Base-by-base conservation (phyloP, 2,797 vertebrate genomes). In the Sardinella longiceps region DNA sequence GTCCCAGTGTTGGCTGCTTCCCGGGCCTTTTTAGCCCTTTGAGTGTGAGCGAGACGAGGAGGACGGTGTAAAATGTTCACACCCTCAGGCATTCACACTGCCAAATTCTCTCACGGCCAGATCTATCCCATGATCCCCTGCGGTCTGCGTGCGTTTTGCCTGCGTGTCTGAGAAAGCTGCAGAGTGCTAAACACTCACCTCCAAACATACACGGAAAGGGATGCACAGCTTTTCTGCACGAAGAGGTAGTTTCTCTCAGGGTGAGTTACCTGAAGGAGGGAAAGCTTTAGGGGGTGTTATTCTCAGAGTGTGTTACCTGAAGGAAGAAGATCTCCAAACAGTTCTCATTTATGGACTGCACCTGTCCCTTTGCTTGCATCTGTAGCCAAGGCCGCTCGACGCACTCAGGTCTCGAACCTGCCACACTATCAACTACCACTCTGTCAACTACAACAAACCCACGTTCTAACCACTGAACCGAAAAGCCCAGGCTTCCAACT, bases 181-280 rank as follows among this genome's bases (percentile, higher is more conserved):
- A 33, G 63, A 70, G 63, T 33, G 63, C 37, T 33, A 70, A 70
- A 70, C 4, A 37, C 63, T 70, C 63, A 70, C 63, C 63, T 70
- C 28, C 30, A 37, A 28, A 37, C 63, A 33, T 6, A 18, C 63
- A 2, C 30, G 18, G 63, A 70, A 37, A 28, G 4, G 12, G 28
- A 66, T 66, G 25, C 60, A 15, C 28, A 12, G 28, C 23, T 23
- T 5, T 6, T 56, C 23, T 23, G 53, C 23, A 2, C 56, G n/a
- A 7, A 60, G 56, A n/a, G 23, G 7, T n/a, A 60, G n/a, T 10
- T 25, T 1, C n/a, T 25, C 56, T 60, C 23, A 4, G 51, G 7
- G 18, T 53, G 3, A 20, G 51, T 53, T 53, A 3, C 15, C 51
- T 53, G 51, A 60, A 28, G n/a, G n/a, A 60, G 46, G 46, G 23